Evolutionary conservation across 2,797 vertebrate genomes (phyloP), one percentile per base, ranked within the genome.

Genomic region (Staurois parvus): DNA sequence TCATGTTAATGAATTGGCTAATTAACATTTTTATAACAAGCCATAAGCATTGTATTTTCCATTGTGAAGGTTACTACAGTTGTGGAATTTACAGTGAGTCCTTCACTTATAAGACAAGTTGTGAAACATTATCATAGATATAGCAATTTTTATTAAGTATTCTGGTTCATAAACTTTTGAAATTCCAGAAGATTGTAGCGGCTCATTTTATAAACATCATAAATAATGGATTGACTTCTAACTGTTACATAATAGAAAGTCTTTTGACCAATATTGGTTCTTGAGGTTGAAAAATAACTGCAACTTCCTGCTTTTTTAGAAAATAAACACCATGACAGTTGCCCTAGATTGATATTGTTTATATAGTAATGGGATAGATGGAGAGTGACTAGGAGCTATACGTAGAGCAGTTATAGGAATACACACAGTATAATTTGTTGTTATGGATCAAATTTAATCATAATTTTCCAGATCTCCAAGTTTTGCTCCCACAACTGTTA

Each of bases 1-100:
- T 72, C 45, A 24, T 70, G 26, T 37, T 69, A 84, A 84, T 77
- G 66, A 76, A 77, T 84, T 56, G 21, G 32, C 12, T 84, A 21
- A 77, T 84, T 77, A 56, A 68, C 56, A 84, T 84, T 77, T 75
- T 77, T 59, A 84, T 70, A 70, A 77, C n/a, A 40, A 56, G 73
- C 32, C 64, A 84, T 84, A 76, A 76, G 32, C 37, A 32, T 75
- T 75, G 81, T 37, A 21, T 68, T 76, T 68, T 76, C n/a, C n/a
- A 59, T 30, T 56, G 26, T 84, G 48, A 77, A 77, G 42, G 74
- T 66, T 77, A 70, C 72, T 42, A 62, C 45, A 29, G 26, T 77
- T 84, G 28, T 15, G 30, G 37, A 52, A 81, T 52, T 81, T n/a
- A 37, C 69, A 62, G 17, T 42, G 79, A 72, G 52, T 81, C 69